A percentile compares a stretch with the other conserved stretches of the same genome.
phyloP scores from a whole-genome alignment of 2,888 invertebrate species.

The Artemia sinica region DNA sequence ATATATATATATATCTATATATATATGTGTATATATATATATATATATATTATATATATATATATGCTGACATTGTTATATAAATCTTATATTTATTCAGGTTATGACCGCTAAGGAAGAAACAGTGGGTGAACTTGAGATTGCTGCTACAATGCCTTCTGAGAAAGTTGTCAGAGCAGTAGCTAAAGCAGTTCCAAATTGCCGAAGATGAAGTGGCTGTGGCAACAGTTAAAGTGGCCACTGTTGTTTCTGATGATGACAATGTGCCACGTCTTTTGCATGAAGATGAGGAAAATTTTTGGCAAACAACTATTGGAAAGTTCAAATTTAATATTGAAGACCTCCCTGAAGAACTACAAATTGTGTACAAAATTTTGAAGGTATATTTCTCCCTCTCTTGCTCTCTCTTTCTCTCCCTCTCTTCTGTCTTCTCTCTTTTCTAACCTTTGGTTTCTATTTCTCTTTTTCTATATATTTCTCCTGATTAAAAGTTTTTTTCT shows the following conservation, averaged over 20 bases:
- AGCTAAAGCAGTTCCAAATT: conserved; percentile 65
- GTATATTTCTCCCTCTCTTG: conserved; percentile 33
- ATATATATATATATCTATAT: no score
- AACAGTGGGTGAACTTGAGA: conserved; percentile 74
- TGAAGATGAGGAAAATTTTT: conserved; percentile 59
- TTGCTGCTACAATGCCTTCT: conserved; percentile 64
- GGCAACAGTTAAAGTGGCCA: conserved; percentile 53
- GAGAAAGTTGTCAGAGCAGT: conserved; percentile 53
- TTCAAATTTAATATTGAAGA: conserved; percentile 78
- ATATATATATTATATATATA: background rate
- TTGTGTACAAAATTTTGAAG: conserved; percentile 74
- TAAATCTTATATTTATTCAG: conserved; percentile 38
- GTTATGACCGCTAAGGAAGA: conserved; percentile 91
- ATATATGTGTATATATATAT: no score
- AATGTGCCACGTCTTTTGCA: conserved; percentile 46
- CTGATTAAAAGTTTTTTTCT: no score
- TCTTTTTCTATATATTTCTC: no score
- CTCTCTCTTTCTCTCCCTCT: no score
- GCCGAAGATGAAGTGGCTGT: conserved; percentile 70
- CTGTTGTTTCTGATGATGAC: conserved; percentile 55
- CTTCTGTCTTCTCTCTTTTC: no score
- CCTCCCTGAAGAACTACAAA: conserved; percentile 75
- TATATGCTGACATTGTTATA: background rate
- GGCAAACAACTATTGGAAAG: conserved; percentile 82
- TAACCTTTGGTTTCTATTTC: no score